Percentiles rank a stretch among this genome's conserved stretches.
phyloP scores from a whole-genome alignment of 2,888 invertebrate genomes.

The Trichogramma dendrolimi region DNA sequence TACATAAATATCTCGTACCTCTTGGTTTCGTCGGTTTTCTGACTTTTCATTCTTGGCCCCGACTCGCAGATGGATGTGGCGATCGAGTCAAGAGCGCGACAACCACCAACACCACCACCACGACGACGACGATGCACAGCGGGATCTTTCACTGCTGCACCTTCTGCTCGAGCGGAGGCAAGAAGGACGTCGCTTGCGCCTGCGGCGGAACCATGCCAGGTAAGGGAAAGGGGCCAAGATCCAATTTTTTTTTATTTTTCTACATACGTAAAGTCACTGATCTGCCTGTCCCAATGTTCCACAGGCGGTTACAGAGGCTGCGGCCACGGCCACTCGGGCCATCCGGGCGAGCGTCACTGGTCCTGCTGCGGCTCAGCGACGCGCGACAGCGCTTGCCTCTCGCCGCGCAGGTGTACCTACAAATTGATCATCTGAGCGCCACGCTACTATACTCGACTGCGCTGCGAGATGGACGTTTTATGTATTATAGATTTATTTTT shows the following conservation, averaged over 20 bases:
- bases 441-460: too few relatives aligned
- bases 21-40: slow-evolving; percentile 1
- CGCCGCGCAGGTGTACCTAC: slow-evolving; percentile 34
- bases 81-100: slow-evolving; percentile 20
- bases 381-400: slow-evolving; percentile 39
- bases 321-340: slow-evolving; percentile 76
- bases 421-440: slow-evolving; percentile 28
- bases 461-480: too few relatives aligned
- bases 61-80: slow-evolving; percentile 10
- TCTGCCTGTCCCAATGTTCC: slow-evolving; percentile 7
- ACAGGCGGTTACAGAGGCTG: slow-evolving; percentile 61
- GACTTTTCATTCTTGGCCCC: background rate
- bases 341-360: slow-evolving; percentile 78
- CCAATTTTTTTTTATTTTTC: background rate
- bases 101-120: slow-evolving; percentile 1
- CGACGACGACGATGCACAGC: slow-evolving; percentile 54
- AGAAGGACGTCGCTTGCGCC: slow-evolving; percentile 64
- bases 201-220: slow-evolving; percentile 75
- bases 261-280: background rate
- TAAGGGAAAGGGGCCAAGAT: slow-evolving; percentile 33
- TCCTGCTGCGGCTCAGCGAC: slow-evolving; percentile 67
- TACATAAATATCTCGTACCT: background rate
- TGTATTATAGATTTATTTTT: too few relatives aligned
- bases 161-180: slow-evolving; percentile 76
- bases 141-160: slow-evolving; percentile 78